Base-by-base conservation (phyloP, 35 echinoderm and acorn worm genomes). In the Amphiura filiformis region DNA sequence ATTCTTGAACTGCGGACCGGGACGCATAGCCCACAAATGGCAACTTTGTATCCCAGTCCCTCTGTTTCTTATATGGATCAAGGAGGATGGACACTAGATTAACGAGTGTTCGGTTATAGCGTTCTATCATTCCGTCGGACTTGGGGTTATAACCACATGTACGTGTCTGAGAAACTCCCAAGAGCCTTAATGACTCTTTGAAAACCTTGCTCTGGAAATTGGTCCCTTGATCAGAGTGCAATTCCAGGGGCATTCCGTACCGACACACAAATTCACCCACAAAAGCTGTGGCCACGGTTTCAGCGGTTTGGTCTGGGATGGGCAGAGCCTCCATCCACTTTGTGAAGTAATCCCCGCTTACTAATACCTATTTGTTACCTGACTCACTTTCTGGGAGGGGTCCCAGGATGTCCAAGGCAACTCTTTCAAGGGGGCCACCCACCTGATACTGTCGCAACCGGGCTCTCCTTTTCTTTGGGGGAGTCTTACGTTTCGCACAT, bases 201-300 rank as follows among this genome's bases (percentile, higher is more conserved):
- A 84, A 75, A 4, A 90, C 20, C 13, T 49, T 22, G 32, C 39
- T 47, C 41, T 90, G 79, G 32, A 90, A 90, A 39, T 84, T 75
- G 18, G 81, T 40, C 12, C 81, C 88, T 70, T 90, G 81, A 52
- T 90, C 81, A 31, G 64, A 78, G 56, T 93, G 86, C 0, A 93
- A 30, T 65, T 65, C 80, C n/a, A 12, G 37, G 5, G 91, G 91
- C 32, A 93, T 79, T 35, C 91, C 77, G 31, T 77, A 93, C 13
- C 82, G 36, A 31, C 76, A 79, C 11, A 93, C 82, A 76, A 93
- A 93, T 32, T 89, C 64, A 36, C 85, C 47, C 1, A 93, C 86
- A 1, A 93, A 88, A 31, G 31, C 39, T 17, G 56, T 31, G 44
- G 91, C 82, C 44, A 94, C 84, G 7, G 88, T 90, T 41, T 39